Evolutionary conservation across 2,113 vertebrate genomes (phyloP), one percentile per base, ranked within the genome.

Genomic region (Aptenodytes patagonicus): DNA sequence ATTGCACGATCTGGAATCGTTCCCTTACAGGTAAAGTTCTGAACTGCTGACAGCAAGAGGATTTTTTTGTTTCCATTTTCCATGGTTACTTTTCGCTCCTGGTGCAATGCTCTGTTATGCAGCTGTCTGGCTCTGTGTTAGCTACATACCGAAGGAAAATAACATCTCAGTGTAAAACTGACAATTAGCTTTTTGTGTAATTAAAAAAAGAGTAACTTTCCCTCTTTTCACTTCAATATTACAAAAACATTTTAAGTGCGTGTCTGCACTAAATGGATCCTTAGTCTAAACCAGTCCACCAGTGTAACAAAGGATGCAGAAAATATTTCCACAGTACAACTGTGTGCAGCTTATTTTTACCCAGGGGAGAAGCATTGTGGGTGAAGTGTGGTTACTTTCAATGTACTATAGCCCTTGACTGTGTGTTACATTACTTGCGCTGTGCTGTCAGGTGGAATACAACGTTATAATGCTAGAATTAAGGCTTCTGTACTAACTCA

Each of bases 371-470:
- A 83, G 66, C 83, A 66, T 7, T 60, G 46, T 73, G 79, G 62
- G 71, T 90, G 78, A 93, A 95, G n/a, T 11, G 60, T 31, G 81
- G 58, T 26, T 94, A 17, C 44, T 92, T 83, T 80, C n/a, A n/a
- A 16, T 62, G 85, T 51, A 55, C 68, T 66, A 13, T 46, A 88
- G 75, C 69, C 65, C 85, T 83, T 83, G 90, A 94, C 71, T 91
- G 57, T n/a, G 5, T 46, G 92, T 93, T 90, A 95, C 1, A 0
- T 55, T 92, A 75, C 88, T 70, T 83, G 75, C 1, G 2, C 82
- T 90, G 70, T 58, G 87, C 93, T 95, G 92, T 94, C 96, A 81
- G 71, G 79, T 88, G 60, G 85, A 95, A 92, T 55, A 62, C 36
- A 73, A 73, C 55, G 10, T 57, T 76, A 38, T 31, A 57, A 76